Conservation (phyloP, 37 sponge, comb jelly and placozoan species). For the Cliona cf. orientalis region DNA sequence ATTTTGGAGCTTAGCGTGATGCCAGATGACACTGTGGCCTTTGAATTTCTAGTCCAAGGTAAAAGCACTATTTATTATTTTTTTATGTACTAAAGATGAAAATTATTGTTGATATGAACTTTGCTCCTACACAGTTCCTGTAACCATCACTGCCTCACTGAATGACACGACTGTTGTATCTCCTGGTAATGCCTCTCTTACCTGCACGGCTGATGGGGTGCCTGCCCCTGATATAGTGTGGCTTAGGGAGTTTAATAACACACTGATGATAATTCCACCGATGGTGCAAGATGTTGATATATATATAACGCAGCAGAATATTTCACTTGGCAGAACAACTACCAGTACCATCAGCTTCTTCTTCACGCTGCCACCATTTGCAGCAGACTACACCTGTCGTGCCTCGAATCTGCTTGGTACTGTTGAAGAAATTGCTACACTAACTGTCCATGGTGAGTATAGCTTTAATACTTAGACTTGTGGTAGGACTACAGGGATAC, state of each 20-base stretch:
- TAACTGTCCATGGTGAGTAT: conserved; percentile 66
- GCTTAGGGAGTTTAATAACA: neutral
- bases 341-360: conserved; percentile 11
- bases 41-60: conserved; percentile 52
- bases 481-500: neutral
- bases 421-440: conserved; percentile 1
- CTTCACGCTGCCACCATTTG: neutral
- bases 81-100: neutral
- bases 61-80: neutral
- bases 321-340: neutral
- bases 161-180: conserved; percentile 12
- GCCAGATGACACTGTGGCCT: neutral
- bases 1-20: neutral
- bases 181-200: conserved; percentile 13
- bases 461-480: neutral
- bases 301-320: too few species aligned
- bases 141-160: conserved; percentile 32
- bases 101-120: neutral
- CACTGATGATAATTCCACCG: too few species aligned
- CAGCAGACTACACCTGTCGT: conserved; percentile 46
- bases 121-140: conserved; percentile 32
- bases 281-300: neutral
- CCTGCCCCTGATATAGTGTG: conserved; percentile 14
- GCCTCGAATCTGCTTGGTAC: conserved; percentile 52
- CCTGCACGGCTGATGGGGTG: conserved; percentile 28